These are phyloP conservation scores for Electrona antarctica DNA, from an alignment of 2,113 vertebrate species.

Conservation along the genomic window DNA sequence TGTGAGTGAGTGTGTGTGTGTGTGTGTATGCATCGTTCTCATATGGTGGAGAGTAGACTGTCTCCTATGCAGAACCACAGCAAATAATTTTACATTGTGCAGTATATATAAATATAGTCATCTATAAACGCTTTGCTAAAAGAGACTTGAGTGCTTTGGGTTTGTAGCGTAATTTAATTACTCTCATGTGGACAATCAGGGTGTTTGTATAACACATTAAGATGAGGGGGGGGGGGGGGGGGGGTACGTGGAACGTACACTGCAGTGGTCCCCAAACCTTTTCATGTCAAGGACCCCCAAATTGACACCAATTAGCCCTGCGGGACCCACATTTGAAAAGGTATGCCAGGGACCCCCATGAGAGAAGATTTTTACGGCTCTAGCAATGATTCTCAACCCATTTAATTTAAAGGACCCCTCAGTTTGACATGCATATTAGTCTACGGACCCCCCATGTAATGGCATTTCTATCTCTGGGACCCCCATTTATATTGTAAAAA, in stretches of 20 bases:
- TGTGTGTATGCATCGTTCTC: conserved; percentile 5
- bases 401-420: too few species aligned
- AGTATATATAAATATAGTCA: background rate
- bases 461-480: too few species aligned
- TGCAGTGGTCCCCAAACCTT: conserved; percentile 2
- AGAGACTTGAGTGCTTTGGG: background rate
- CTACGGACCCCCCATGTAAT: too few species aligned
- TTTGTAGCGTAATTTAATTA: background rate
- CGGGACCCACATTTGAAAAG: background rate
- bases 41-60: conserved; percentile 3
- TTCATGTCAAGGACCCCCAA: background rate
- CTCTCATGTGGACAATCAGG: conserved; percentile 34
- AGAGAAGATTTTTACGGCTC: too few species aligned
- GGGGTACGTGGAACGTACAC: conserved; percentile 30
- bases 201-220: background rate
- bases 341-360: too few species aligned
- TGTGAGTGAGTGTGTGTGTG: conserved; percentile 10
- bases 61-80: conserved; percentile 16
- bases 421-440: too few species aligned
- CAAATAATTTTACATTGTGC: conserved; percentile 4
- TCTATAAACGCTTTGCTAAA: background rate
- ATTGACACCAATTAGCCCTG: background rate
- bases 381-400: too few species aligned
- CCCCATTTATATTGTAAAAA: too few species aligned
- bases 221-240: too few species aligned